Evolutionary conservation across 2,113 vertebrate genomes (phyloP), one percentile per base, ranked within the genome.

Genomic region (Circaetus gallicus): DNA sequence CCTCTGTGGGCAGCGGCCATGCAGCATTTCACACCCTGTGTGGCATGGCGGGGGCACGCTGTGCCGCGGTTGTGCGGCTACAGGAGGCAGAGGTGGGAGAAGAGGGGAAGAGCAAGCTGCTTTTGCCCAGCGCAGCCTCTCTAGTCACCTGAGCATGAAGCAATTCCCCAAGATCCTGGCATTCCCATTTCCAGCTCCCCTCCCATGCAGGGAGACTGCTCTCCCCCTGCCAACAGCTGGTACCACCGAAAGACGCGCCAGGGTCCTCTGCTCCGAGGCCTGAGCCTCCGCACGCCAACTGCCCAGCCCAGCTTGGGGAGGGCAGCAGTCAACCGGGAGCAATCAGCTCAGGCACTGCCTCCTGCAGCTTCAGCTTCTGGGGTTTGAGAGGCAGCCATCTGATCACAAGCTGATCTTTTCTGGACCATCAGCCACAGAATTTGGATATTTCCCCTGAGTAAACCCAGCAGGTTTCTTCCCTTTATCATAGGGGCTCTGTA

Each of bases 21-120:
- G 58, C 12, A 18, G 24, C 2, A 0, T 42, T 91, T 80, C 21
- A 13, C 1, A 1, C 4, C 10, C 25, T 1, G 0, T 0, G 2
- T 14, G n/a, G 25, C 42, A 9, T 4, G 38, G 20, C 2, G 1
- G 38, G 11, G 31, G 38, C n/a, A 42, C 1, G 1, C 26, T 28
- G 38, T 8, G 43, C 28, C 47, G 43, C 0, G 0, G 28, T 9
- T 7, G 13, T 10, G 28, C 18, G 62, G 50, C 61, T 77, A 31
- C 58, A 28, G n/a, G 43, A 86, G 21, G 10, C 42, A 42, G 40
- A 86, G 40, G 7, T 10, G 24, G 49, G 34, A 82, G 36, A 61
- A 52, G 12, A 78, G 10, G 32, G 20, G 25, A 80, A 61, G 53
- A 52, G 5, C 16, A 69, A 36, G 24, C 2, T 56, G 62, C 20